A percentile compares a stretch with the other conserved stretches of the same genome.
Conservation (phyloP, 2,888 invertebrate species). For the Acleris laterana region DNA sequence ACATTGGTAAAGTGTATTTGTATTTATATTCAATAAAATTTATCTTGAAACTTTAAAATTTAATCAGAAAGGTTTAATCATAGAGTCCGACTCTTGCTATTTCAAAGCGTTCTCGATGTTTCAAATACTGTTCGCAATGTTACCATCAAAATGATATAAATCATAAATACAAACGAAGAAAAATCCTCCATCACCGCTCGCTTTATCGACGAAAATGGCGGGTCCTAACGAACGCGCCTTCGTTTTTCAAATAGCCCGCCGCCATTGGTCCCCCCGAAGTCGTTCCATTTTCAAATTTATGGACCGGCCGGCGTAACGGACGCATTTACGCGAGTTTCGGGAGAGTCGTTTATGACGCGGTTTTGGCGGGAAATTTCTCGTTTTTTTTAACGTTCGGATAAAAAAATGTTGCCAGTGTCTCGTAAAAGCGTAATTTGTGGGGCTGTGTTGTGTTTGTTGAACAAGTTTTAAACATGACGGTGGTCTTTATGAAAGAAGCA, state of each 20-base stretch:
- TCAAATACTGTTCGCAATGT: too few species aligned
- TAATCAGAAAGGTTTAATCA: too few species aligned
- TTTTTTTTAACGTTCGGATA: slow-evolving; percentile 27
- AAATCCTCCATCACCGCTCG: slow-evolving; percentile 28
- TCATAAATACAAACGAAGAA: slow-evolving; percentile 22
- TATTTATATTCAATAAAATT: too few species aligned
- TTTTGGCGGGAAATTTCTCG: slow-evolving; percentile 24
- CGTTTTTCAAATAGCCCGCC: slow-evolving; percentile 44
- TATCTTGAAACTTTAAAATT: too few species aligned
- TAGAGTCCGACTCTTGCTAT: too few species aligned
- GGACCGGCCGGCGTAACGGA: slow-evolving; percentile 51
- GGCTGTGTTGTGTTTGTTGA: slow-evolving; percentile 6
- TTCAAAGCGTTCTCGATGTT: too few species aligned
- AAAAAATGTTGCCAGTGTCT: slow-evolving; percentile 18
- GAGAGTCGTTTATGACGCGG: slow-evolving; percentile 44
- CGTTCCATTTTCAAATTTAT: slow-evolving; percentile 63
- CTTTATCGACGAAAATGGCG: slow-evolving; percentile 39
- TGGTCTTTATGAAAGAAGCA: too few species aligned
- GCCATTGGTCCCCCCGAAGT: slow-evolving; percentile 49
- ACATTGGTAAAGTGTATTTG: too few species aligned
- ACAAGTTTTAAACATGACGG: slow-evolving; percentile 2
- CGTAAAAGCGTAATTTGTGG: slow-evolving; percentile 24
- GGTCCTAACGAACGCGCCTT: slow-evolving; percentile 41
- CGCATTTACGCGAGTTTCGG: slow-evolving; percentile 45
- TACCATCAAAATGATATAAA: slow-evolving; percentile 1